A percentile compares a stretch with the other conserved stretches of the same genome.
phyloP scores from a whole-genome alignment of 2,113 vertebrate species.

The Sinocyclocheilus maitianheensis region DNA sequence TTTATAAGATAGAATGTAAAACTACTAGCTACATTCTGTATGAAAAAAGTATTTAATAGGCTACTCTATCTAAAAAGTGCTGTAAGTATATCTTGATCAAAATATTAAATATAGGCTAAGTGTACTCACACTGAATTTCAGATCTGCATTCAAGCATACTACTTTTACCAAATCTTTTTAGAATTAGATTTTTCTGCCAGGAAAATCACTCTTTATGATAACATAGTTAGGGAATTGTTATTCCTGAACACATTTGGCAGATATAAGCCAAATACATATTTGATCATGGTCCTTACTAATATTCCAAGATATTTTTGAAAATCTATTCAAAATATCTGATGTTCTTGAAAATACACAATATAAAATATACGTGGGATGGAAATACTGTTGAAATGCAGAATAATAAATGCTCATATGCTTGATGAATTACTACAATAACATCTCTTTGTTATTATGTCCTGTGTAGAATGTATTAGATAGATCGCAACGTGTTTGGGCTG shows the following conservation, averaged over 20 bases:
- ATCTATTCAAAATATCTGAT: neutral
- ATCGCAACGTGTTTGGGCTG: neutral
- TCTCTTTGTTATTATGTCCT: neutral
- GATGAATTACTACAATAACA: neutral
- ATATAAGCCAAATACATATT: neutral
- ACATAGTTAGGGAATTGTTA: neutral
- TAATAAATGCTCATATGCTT: neutral
- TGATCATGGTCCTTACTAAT: neutral
- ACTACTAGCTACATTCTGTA: too few relatives aligned
- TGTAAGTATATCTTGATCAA: too few relatives aligned
- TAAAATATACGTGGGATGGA: neutral
- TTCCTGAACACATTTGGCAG: conserved; percentile 1
- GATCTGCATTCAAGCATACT: too few relatives aligned
- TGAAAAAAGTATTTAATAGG: too few relatives aligned
- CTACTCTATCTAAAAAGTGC: too few relatives aligned
- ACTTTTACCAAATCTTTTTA: neutral
- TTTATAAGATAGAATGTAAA: too few relatives aligned
- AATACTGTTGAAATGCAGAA: neutral
- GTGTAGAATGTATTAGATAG: neutral
- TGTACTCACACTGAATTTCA: too few relatives aligned
- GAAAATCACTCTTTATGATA: neutral
- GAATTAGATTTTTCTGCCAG: neutral
- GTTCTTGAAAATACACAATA: neutral
- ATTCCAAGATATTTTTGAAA: neutral
- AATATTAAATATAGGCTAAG: too few relatives aligned